phyloP scores from a whole-genome alignment of 2,113 vertebrate genomes.

The Zeus faber region DNA sequence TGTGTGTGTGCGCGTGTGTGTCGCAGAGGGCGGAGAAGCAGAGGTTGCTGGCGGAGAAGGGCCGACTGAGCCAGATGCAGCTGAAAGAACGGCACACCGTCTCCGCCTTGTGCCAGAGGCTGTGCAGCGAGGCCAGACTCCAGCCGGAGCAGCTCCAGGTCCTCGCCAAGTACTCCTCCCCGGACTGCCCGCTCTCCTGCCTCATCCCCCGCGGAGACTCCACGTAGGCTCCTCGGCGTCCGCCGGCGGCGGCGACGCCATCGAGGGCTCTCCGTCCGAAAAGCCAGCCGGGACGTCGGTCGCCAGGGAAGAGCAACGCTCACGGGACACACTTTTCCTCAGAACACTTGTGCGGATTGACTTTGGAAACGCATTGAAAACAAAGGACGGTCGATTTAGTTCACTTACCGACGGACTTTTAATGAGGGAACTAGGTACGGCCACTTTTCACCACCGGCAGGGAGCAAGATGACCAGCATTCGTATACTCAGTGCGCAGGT shows the following conservation, averaged over 20 bases:
- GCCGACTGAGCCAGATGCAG: constrained; percentile 83
- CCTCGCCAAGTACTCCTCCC: constrained; percentile 85
- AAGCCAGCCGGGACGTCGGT: constrained; percentile 2
- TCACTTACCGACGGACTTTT: too few relatives aligned
- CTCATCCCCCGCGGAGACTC: constrained; percentile 72
- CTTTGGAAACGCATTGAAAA: too few relatives aligned
- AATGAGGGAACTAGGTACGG: too few relatives aligned
- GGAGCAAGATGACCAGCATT: too few relatives aligned
- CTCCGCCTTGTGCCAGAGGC: constrained; percentile 83
- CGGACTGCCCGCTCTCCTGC: constrained; percentile 86
- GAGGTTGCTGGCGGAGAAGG: constrained; percentile 82
- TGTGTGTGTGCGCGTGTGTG: constrained; percentile 16
- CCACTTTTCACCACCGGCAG: too few relatives aligned
- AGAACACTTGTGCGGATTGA: too few relatives aligned
- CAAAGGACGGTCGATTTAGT: too few relatives aligned
- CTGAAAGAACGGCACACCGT: constrained; percentile 85
- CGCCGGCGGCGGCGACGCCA: too few relatives aligned
- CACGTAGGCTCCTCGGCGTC: constrained; percentile 21
- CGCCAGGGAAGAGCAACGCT: neutral
- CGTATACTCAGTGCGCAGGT: too few relatives aligned
- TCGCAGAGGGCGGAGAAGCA: constrained; percentile 85
- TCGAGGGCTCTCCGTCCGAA: too few relatives aligned
- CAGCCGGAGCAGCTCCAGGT: constrained; percentile 89
- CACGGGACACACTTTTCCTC: too few relatives aligned
- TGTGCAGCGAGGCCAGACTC: constrained; percentile 86